These are phyloP conservation scores for Archegozetes longisetosus DNA, from an alignment of 1,140 invertebrate genomes.

Conservation along the genomic window DNA sequence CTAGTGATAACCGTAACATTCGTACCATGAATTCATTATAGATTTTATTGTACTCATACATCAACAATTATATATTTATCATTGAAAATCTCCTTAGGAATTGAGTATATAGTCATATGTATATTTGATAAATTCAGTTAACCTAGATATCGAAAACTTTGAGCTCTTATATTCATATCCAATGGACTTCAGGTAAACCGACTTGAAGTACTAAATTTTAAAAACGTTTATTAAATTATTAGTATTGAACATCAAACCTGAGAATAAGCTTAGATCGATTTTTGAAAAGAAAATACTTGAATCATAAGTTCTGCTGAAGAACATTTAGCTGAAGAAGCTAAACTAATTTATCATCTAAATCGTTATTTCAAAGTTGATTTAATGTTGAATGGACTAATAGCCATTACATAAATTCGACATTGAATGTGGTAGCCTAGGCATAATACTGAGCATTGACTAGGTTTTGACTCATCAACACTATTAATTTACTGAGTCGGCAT, in stretches of 20 bases:
- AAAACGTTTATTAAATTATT: neutral
- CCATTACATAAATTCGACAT: no score
- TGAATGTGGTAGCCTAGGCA: no score
- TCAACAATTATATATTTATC: conserved; percentile 71
- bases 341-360: conserved; percentile 57
- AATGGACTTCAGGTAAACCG: neutral
- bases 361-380: no score
- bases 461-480: conserved; percentile 34
- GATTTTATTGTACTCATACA: conserved; percentile 71
- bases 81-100: conserved; percentile 76
- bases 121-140: conserved; percentile 94
- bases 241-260: neutral
- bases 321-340: conserved; percentile 73
- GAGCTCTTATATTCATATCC: conserved; percentile 80
- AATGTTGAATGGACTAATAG: no score
- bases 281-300: neutral
- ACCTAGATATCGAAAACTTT: conserved; percentile 67
- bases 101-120: conserved; percentile 85
- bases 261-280: neutral
- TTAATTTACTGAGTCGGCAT: neutral
- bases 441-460: no score
- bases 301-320: neutral
- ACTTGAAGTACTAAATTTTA: neutral
- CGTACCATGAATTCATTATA: conserved; percentile 97
- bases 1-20: conserved; percentile 94